Evolutionary conservation across 2,797 vertebrate genomes (phyloP).

Genomic region (Potorous gilbertii): DNA sequence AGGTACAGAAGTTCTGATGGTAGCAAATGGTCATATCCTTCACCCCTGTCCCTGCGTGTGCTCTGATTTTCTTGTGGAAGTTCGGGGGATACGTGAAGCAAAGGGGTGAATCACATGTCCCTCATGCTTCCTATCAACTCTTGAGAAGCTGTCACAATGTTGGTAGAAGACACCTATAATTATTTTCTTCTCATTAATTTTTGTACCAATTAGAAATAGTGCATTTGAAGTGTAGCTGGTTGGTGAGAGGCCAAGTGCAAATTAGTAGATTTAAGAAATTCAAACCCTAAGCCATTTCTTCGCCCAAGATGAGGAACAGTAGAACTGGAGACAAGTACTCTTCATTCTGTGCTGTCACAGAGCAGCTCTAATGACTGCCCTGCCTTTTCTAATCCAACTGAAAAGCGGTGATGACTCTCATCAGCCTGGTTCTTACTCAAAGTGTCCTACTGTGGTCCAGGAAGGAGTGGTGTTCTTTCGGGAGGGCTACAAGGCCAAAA

Average conservation of each 20-base stretch:
- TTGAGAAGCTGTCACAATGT: neutral
- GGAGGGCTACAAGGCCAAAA: neutral
- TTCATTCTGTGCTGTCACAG: neutral
- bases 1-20: neutral
- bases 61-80: neutral
- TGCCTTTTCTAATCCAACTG: neutral
- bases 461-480: neutral
- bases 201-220: neutral
- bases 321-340: neutral
- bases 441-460: too few relatives aligned
- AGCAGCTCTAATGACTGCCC: neutral
- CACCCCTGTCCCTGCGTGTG: neutral
- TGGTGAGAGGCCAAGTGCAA: neutral
- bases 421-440: neutral
- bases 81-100: neutral
- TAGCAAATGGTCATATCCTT: neutral
- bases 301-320: neutral
- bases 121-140: neutral
- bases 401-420: neutral
- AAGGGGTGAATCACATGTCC: neutral
- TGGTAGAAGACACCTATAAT: neutral
- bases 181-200: neutral
- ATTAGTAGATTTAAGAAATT: neutral
- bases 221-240: neutral
- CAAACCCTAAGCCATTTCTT: neutral